Percentiles rank a stretch among this genome's conserved stretches.
Conservation (phyloP, 2,113 vertebrate genomes). For the Hucho hucho region DNA sequence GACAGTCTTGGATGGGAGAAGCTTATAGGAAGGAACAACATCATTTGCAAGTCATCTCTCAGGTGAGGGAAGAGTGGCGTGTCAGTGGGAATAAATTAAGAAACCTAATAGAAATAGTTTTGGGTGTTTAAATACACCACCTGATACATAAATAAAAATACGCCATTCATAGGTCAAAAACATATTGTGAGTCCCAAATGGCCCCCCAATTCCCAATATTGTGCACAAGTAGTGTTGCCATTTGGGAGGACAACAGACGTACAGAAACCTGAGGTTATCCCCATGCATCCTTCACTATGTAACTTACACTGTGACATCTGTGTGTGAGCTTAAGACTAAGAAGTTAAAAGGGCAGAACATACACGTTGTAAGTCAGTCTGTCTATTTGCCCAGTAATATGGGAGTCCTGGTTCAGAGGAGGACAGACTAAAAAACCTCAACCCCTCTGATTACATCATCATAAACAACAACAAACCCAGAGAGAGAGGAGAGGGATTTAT, state of each 20-base stretch:
- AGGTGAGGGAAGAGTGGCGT: conserved; percentile 1
- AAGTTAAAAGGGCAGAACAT: neutral
- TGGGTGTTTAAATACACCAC: neutral
- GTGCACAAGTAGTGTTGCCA: neutral
- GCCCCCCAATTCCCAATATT: too few species aligned
- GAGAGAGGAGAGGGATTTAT: conserved; percentile 5
- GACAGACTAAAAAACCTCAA: neutral
- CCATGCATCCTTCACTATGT: neutral
- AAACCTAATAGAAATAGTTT: neutral
- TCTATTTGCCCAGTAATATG: neutral
- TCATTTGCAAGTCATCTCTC: conserved; percentile 5
- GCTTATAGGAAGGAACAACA: conserved; percentile 6
- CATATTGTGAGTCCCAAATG: neutral
- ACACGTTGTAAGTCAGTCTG: neutral
- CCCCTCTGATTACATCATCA: conserved; percentile 11
- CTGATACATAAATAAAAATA: neutral
- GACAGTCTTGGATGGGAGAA: conserved; percentile 1
- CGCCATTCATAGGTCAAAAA: neutral
- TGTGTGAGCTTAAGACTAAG: too few species aligned
- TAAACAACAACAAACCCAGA: conserved; percentile 4
- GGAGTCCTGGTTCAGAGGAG: neutral
- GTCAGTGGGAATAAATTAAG: neutral
- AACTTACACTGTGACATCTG: too few species aligned
- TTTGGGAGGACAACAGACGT: neutral
- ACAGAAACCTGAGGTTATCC: neutral